Evolutionary conservation across 2,888 invertebrate species (phyloP), one percentile per base, ranked within the genome.

Genomic region (Tetropium fuscum): DNA sequence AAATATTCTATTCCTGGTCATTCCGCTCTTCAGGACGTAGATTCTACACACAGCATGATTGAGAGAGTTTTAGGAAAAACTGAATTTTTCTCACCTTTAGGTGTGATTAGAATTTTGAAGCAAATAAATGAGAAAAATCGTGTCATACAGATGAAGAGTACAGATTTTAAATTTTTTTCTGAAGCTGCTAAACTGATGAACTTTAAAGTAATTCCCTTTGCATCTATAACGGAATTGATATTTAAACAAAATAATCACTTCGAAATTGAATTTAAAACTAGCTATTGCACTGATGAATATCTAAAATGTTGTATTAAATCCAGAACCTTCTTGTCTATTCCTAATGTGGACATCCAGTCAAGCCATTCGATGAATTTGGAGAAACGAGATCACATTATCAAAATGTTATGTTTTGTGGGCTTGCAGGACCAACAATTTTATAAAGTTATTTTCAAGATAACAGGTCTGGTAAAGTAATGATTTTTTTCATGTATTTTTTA

Each of bases 1-100:
- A 66, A 66, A 51, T 69, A 53, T 55, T 70, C 61, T 2, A 56
- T 49, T 19, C 65, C 60, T 11, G 63, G 69, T n/a, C 66, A 69
- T 43, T 60, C 62, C 1, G 55, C 43, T 27, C 41, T 62, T 6
- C 68, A 68, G 30, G 68, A 69, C 41, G 51, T 69, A 13, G 66
- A 69, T 36, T 22, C 11, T 7, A 30, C 19, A 7, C 41, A 41
- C 10, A 41, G 41, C 11, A 6, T 20, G 10, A 41, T 41, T 41
- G 41, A 41, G 2, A 19, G 41, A 16, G 22, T 3, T 3, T 22
- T 41, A 20, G 18, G 18, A 2, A 41, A 19, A 41, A 41, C 3
- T 15, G 41, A 41, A 19, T 20, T 18, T 41, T 41, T 41, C n/a
- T 41, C 41, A 3, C 41, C 41, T 3, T 6, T 41, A 3, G 41